Percentiles rank a stretch among this genome's conserved stretches.
Evolutionary conservation across 2,797 vertebrate genomes (phyloP).

Genomic region (Sebastes iracundus): DNA sequence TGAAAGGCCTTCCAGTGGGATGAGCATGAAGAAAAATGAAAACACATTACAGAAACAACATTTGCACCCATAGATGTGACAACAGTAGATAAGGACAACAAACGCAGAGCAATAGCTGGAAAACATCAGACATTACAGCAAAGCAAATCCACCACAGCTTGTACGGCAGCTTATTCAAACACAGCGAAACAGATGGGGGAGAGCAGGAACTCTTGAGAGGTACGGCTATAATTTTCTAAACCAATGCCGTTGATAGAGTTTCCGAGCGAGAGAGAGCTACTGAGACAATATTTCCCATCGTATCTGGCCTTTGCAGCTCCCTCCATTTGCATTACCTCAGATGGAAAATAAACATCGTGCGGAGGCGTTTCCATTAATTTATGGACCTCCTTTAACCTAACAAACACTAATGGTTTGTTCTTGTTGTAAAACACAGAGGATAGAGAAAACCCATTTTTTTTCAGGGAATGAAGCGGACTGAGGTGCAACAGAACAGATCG

Average conservation of each 20-base stretch:
- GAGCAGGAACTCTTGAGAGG: neutral
- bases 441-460: conserved; percentile 10
- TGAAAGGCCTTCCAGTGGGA: neutral
- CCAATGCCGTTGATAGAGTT: neutral
- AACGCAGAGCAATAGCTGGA: neutral
- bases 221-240: neutral
- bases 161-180: neutral
- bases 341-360: conserved; percentile 38
- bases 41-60: neutral
- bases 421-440: neutral
- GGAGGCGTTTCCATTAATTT: conserved; percentile 57
- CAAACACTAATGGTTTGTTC: conserved; percentile 42
- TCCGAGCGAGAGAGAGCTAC: neutral
- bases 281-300: conserved; percentile 6
- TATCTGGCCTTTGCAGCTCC: conserved; percentile 37
- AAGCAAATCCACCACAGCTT: neutral
- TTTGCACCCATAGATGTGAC: neutral
- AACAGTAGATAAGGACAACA: neutral
- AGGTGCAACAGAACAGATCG: conserved; percentile 13
- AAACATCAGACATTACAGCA: neutral
- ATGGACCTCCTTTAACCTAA: conserved; percentile 37
- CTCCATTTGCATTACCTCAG: conserved; percentile 29
- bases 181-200: neutral
- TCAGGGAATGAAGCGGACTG: neutral
- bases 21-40: neutral